Percentiles rank a stretch among this genome's conserved stretches.
Conservation (phyloP, 2,797 vertebrate genomes). For the Pantherophis alleghaniensis region DNA sequence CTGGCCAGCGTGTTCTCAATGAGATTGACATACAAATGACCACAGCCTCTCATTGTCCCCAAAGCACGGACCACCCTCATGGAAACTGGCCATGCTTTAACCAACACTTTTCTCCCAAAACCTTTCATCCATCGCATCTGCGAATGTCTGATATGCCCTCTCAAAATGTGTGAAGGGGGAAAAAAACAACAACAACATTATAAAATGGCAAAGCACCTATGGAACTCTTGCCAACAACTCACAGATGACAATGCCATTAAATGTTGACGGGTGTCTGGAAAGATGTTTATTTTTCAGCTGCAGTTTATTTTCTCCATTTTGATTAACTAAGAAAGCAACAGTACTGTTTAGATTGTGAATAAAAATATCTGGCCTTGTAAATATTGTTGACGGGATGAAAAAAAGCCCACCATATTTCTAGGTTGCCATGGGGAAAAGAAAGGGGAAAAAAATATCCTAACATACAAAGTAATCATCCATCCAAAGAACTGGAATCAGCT, state of each 20-base stretch:
- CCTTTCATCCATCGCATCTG: constrained; percentile 26
- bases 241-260: constrained; percentile 27
- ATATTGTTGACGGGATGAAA: background rate
- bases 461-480: background rate
- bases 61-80: constrained; percentile 17
- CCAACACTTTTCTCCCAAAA: constrained; percentile 25
- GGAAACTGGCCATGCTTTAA: constrained; percentile 20
- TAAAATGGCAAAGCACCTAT: constrained; percentile 16
- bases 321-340: constrained; percentile 7
- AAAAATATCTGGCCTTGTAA: background rate
- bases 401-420: too few species aligned
- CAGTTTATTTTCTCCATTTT: constrained; percentile 1
- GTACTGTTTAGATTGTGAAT: background rate
- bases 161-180: background rate
- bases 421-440: background rate
- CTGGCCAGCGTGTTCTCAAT: constrained; percentile 22
- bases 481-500: background rate
- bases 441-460: background rate
- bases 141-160: constrained; percentile 16
- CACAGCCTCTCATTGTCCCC: constrained; percentile 11
- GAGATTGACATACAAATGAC: constrained; percentile 28
- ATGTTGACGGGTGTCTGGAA: background rate
- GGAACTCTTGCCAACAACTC: constrained; percentile 7
- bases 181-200: background rate
- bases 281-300: constrained; percentile 14